A percentile compares a stretch with the other conserved stretches of the same genome.
These are phyloP conservation scores for Achroia grisella DNA, from an alignment of 1,140 invertebrate species.

Conservation along the genomic window DNA sequence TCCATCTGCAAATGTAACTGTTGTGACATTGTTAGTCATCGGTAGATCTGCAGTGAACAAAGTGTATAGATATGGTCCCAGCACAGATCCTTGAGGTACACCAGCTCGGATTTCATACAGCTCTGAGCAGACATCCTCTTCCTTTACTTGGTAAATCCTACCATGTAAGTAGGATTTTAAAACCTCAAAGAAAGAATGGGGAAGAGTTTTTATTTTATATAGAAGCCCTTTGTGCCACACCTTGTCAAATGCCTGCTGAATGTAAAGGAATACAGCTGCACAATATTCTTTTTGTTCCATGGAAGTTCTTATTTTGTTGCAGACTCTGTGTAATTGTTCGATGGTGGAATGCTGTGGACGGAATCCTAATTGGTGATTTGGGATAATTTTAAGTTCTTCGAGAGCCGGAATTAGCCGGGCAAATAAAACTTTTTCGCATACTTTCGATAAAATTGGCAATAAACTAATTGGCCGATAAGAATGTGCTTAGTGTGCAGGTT, in stretches of 20 bases:
- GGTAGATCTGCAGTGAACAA: too few species aligned
- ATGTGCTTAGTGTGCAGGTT: too few species aligned
- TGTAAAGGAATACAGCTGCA: slow-evolving; percentile 7
- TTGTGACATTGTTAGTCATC: too few species aligned
- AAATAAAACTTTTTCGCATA: background rate
- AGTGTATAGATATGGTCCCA: too few species aligned
- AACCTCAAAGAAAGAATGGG: background rate
- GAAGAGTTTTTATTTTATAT: background rate
- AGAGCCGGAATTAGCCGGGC: background rate
- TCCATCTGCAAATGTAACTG: too few species aligned
- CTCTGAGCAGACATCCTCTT: too few species aligned
- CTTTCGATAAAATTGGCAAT: background rate
- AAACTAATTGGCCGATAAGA: too few species aligned
- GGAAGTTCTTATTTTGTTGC: background rate
- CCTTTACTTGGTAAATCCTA: too few species aligned
- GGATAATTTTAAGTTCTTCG: background rate
- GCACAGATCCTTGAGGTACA: too few species aligned
- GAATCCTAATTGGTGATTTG: background rate
- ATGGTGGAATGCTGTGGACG: background rate
- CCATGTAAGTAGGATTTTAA: too few species aligned
- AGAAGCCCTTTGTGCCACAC: background rate
- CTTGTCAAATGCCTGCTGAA: too few species aligned
- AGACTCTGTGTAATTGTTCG: background rate
- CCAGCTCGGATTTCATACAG: too few species aligned
- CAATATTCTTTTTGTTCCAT: slow-evolving; percentile 1